Base-by-base conservation (phyloP, 2,888 invertebrate genomes). In the Harmothoe impar region DNA sequence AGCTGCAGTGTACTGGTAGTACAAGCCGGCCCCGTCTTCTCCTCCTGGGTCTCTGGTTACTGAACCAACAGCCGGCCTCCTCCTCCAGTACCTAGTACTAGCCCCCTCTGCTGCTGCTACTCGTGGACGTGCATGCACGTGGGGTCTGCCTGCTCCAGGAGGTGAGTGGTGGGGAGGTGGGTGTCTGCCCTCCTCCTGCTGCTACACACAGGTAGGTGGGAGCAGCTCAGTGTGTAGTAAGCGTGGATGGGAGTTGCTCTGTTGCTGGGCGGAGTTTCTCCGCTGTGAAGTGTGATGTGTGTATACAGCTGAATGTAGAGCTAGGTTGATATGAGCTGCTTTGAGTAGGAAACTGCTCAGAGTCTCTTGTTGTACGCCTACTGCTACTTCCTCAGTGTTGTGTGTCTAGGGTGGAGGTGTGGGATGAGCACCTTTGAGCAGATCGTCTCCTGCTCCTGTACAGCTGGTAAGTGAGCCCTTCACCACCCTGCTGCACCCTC, bases 1-100 rank as follows among this genome's bases (percentile, higher is more conserved):
- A 20, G 23, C 10, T 10, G 23, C 62, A n/a, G 23, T n/a, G n/a
- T n/a, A n/a, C 62, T 62, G 3, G 23, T 62, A 3, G 23, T 62
- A 62, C 62, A 62, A 62, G 62, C 15, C 62, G 23, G 23, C 25
- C 62, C 62, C 62, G 62, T 62, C 62, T 62, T 62, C 31, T 29
- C 72, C 72, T 72, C 72, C 29, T 29, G 31, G 5, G 72, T 72
- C n/a, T 72, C 72, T 29, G 29, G 72, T 72, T 72, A 29, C 72
- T 15, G 72, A 29, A 29, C 0, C 72, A 72, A 72, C 72, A 72
- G 29, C 20, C 72, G 72, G n/a, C 62, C 62, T 20, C 68, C 72
- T 25, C 7, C 72, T 72, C 72, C 72, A 3, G 68, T 68, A 5
- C 5, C 72, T 72, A 5, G 5, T 72, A 43, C 5, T 72, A n/a